A percentile compares a stretch with the other conserved stretches of the same genome.
Evolutionary conservation across 2,888 invertebrate genomes (phyloP).

Genomic region (Brachylomia viminalis): DNA sequence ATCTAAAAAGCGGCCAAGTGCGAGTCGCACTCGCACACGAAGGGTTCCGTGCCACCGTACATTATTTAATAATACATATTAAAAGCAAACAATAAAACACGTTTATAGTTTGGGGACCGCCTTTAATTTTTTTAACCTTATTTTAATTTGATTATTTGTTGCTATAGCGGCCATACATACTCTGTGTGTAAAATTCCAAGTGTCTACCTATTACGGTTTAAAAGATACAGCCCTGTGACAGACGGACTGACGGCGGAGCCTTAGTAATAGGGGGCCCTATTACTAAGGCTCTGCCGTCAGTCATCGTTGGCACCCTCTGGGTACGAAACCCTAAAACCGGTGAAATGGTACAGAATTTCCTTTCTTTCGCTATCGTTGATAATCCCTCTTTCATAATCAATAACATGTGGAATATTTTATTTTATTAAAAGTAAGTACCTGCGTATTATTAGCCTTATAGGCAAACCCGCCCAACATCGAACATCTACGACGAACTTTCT

Average conservation of each 20-base stretch:
- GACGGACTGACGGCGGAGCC: not conserved
- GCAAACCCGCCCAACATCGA: slow-evolving; percentile 15
- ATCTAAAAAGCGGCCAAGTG: not conserved
- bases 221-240: not conserved
- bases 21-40: not conserved
- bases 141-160: not conserved
- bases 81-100: too few species aligned
- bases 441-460: not conserved
- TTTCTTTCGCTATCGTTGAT: not conserved
- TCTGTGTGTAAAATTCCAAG: not conserved
- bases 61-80: not conserved
- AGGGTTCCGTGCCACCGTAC: not conserved
- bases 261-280: not conserved
- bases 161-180: not conserved
- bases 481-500: slow-evolving; percentile 52
- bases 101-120: too few species aligned
- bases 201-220: not conserved
- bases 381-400: not conserved
- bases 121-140: not conserved
- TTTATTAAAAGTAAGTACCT: not conserved
- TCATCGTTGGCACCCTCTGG: not conserved
- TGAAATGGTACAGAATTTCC: not conserved
- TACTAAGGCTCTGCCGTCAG: too few species aligned
- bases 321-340: not conserved
- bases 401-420: not conserved